These are phyloP conservation scores for Laothoe populi DNA, from an alignment of 2,888 invertebrate species.

Conservation along the genomic window DNA sequence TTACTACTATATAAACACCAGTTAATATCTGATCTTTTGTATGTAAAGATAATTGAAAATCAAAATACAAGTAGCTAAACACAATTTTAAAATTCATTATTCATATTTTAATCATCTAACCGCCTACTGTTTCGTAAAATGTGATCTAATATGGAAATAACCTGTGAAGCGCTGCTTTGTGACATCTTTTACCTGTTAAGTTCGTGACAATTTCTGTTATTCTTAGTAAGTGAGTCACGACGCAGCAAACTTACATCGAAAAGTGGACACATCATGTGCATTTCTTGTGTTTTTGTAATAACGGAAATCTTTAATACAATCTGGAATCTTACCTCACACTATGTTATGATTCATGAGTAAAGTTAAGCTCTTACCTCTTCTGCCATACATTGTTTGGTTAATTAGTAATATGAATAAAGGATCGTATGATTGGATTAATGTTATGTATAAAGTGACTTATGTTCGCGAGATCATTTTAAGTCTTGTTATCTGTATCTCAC, in stretches of 20 bases:
- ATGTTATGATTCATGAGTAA: slow-evolving; percentile 54
- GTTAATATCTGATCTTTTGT: no score
- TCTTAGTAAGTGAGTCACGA: slow-evolving; percentile 51
- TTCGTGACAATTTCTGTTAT: slow-evolving; percentile 39
- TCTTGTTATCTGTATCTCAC: no score
- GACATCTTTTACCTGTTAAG: slow-evolving; percentile 50
- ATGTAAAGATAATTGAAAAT: no score
- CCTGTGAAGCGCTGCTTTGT: slow-evolving; percentile 35
- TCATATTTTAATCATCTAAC: neutral
- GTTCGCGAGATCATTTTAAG: no score
- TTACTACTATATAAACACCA: no score
- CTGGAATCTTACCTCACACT: slow-evolving; percentile 45
- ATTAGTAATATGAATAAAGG: slow-evolving; percentile 43
- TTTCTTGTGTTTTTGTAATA: slow-evolving; percentile 45
- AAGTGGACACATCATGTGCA: slow-evolving; percentile 47
- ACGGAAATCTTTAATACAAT: slow-evolving; percentile 56
- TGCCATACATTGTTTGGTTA: slow-evolving; percentile 43
- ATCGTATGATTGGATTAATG: slow-evolving; percentile 19
- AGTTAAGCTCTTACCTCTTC: slow-evolving; percentile 39
- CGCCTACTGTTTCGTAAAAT: slow-evolving; percentile 23
- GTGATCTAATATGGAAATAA: slow-evolving; percentile 46
- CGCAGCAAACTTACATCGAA: slow-evolving; percentile 41
- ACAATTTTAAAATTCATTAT: neutral
- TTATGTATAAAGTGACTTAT: no score
- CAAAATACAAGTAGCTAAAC: neutral